These are phyloP conservation scores for Silvanus unidentatus DNA, from an alignment of 2,888 invertebrate species.

Conservation along the genomic window DNA sequence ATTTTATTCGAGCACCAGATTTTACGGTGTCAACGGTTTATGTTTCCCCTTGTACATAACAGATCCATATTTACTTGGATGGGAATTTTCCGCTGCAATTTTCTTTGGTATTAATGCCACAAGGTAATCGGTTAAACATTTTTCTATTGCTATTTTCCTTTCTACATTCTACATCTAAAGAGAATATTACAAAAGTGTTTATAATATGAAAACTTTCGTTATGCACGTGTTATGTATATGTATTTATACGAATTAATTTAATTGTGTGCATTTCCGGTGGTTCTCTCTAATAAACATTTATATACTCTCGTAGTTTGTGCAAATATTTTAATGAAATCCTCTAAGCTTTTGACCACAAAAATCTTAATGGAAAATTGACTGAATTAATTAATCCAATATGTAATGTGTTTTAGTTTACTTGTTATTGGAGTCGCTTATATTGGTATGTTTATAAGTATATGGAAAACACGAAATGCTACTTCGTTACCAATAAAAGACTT, in stretches of 20 bases:
- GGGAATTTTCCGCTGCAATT: slow-evolving; percentile 67
- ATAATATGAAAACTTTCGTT: too few species aligned
- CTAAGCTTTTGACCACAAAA: too few species aligned
- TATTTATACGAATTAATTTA: too few species aligned
- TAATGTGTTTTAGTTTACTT: slow-evolving; percentile 45
- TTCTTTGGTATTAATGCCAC: slow-evolving; percentile 60
- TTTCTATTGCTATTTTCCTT: background rate
- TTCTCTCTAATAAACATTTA: too few species aligned
- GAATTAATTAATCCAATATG: too few species aligned
- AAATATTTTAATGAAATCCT: too few species aligned
- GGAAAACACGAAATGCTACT: slow-evolving; percentile 56
- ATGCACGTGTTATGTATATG: too few species aligned
- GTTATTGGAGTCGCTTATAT: slow-evolving; percentile 56
- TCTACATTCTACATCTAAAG: too few species aligned
- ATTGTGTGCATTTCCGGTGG: too few species aligned
- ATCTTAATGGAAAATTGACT: too few species aligned
- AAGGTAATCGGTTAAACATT: slow-evolving; percentile 40
- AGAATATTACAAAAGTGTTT: too few species aligned
- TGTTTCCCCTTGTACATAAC: slow-evolving; percentile 67
- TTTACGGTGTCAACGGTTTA: slow-evolving; percentile 62
- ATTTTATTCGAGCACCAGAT: slow-evolving; percentile 55
- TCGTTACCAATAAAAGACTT: slow-evolving; percentile 55
- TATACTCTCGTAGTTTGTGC: background rate
- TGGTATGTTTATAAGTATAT: slow-evolving; percentile 59
- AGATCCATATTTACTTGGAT: slow-evolving; percentile 60